Conservation (phyloP, 2,888 invertebrate species). For the Panopea generosa region DNA sequence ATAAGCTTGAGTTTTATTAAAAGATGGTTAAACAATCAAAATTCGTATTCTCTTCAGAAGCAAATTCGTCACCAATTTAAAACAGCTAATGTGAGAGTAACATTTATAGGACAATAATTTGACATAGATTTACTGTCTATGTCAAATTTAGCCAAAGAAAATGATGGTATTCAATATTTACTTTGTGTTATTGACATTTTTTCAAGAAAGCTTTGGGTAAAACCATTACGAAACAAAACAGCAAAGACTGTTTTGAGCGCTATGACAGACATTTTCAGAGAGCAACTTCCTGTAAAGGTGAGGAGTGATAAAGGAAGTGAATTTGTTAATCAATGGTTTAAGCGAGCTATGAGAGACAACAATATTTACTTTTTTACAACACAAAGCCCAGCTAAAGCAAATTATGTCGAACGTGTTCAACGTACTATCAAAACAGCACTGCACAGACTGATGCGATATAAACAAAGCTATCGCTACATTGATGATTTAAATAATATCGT, state of each 20-base stretch:
- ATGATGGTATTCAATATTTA: conserved; percentile 39
- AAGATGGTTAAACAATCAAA: conserved; percentile 23
- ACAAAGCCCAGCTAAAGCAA: conserved; percentile 5
- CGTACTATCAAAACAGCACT: conserved; percentile 4
- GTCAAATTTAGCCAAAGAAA: conserved; percentile 7
- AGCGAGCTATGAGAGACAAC: neutral
- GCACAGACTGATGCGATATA: conserved; percentile 7
- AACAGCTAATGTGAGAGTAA: conserved; percentile 20
- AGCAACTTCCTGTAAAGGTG: neutral
- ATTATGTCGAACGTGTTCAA: conserved; percentile 16
- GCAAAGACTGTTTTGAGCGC: conserved; percentile 29
- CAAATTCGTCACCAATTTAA: conserved; percentile 13
- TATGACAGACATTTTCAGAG: conserved; percentile 24
- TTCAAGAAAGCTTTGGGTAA: conserved; percentile 43
- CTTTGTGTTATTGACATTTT: conserved; percentile 40
- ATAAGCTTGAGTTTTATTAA: conserved; percentile 4
- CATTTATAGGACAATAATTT: conserved; percentile 7
- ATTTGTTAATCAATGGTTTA: conserved; percentile 10
- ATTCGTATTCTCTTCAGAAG: conserved; percentile 28
- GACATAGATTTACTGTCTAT: conserved; percentile 13
- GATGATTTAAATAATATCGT: conserved; percentile 4
- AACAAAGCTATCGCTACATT: conserved; percentile 3
- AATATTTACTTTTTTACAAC: conserved; percentile 12
- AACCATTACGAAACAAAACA: conserved; percentile 33
- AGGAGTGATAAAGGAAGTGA: conserved; percentile 1